phyloP scores from a whole-genome alignment of 2,797 vertebrate genomes.

The Pristis pectinata region DNA sequence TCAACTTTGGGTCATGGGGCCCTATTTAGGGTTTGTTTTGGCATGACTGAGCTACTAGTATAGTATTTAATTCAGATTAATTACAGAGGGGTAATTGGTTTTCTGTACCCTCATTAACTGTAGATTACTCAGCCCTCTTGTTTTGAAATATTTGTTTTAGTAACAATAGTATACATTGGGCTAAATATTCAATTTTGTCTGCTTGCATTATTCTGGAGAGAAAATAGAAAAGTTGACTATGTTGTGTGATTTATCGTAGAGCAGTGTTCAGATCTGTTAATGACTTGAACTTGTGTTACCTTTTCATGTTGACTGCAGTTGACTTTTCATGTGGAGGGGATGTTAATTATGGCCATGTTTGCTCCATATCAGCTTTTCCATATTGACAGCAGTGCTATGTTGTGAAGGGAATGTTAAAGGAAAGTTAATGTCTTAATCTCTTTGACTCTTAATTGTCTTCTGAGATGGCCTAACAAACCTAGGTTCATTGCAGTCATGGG shows the following conservation, averaged over 20 bases:
- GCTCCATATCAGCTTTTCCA: neutral
- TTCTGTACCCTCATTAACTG: neutral
- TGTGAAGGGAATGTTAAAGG: neutral
- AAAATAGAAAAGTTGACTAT: too few relatives aligned
- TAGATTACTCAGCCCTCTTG: neutral
- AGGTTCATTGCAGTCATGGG: too few relatives aligned
- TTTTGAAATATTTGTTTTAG: neutral
- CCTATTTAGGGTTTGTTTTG: slow-evolving; percentile 22
- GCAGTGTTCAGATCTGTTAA: neutral
- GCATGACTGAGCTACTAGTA: neutral
- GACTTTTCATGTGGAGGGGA: too few relatives aligned
- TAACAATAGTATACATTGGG: neutral
- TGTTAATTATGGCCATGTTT: too few relatives aligned
- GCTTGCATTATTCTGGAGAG: neutral
- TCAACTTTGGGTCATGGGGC: slow-evolving; percentile 21
- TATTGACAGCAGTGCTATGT: neutral
- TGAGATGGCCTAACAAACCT: too few relatives aligned
- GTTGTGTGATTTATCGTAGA: neutral
- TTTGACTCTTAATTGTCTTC: too few relatives aligned
- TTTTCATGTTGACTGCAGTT: too few relatives aligned
- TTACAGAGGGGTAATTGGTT: slow-evolving; percentile 17
- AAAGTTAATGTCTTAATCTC: too few relatives aligned
- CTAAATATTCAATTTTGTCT: neutral
- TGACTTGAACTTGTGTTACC: neutral
- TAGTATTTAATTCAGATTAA: slow-evolving; percentile 20